Evolutionary conservation across 2,888 invertebrate species (phyloP).

Genomic region (Abrostola tripartita): DNA sequence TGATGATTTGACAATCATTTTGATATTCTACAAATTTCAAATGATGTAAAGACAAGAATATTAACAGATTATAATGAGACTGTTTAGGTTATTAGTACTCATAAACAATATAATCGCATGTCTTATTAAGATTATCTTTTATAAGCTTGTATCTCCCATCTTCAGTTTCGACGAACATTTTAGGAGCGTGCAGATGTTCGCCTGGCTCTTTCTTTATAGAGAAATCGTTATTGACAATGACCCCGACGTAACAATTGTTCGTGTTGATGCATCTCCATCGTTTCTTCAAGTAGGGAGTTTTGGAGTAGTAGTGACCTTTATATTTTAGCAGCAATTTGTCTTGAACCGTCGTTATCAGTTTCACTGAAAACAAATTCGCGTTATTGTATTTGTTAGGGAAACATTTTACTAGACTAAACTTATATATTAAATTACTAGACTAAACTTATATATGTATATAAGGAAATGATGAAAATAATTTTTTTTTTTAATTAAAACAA

Average conservation of each 20-base stretch:
- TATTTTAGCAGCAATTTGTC: slow-evolving; percentile 68
- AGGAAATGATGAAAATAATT: neutral
- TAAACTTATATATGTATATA: neutral
- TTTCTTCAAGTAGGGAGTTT: slow-evolving; percentile 64
- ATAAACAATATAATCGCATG: slow-evolving; percentile 58
- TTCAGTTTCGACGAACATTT: slow-evolving; percentile 50
- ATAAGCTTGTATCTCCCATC: slow-evolving; percentile 61
- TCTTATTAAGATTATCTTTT: slow-evolving; percentile 40
- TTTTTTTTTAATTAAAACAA: too few relatives aligned
- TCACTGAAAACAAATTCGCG: slow-evolving; percentile 55
- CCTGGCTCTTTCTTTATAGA: slow-evolving; percentile 64
- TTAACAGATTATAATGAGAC: slow-evolving; percentile 15
- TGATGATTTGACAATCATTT: too few relatives aligned
- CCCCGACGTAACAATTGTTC: slow-evolving; percentile 63
- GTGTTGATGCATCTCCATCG: slow-evolving; percentile 76
- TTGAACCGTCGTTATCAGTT: slow-evolving; percentile 65
- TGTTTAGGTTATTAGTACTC: slow-evolving; percentile 42
- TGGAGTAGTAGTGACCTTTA: slow-evolving; percentile 71
- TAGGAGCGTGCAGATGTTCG: slow-evolving; percentile 66
- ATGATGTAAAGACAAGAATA: neutral
- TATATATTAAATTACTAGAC: neutral
- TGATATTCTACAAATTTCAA: neutral
- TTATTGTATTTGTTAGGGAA: slow-evolving; percentile 6
- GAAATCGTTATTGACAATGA: slow-evolving; percentile 63
- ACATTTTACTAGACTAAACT: neutral